Evolutionary conservation across 2,113 vertebrate species (phyloP).

Genomic region (Pseudorectes ferrugineus): DNA sequence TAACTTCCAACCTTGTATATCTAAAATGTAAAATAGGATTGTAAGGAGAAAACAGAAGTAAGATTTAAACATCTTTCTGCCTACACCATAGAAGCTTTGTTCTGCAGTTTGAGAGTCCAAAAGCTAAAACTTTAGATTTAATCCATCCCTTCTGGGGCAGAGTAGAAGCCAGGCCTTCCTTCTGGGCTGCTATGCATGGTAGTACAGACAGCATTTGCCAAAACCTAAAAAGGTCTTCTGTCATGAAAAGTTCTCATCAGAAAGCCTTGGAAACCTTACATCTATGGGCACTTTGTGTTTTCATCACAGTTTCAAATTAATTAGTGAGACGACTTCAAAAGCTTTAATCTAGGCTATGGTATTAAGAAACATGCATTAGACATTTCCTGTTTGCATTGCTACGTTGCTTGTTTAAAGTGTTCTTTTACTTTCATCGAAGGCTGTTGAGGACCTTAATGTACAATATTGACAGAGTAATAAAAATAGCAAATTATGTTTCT

Average conservation of each 20-base stretch:
- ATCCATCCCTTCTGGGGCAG: not conserved
- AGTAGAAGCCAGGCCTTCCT: not conserved
- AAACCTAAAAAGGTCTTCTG: not conserved
- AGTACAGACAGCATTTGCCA: not conserved
- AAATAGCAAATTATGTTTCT: conserved; percentile 77
- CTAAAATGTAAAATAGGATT: not conserved
- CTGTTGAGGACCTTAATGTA: conserved; percentile 73
- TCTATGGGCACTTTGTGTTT: conserved; percentile 50
- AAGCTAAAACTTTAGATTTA: not conserved
- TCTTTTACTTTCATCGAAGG: conserved; percentile 66
- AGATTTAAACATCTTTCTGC: not conserved
- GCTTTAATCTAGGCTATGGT: conserved; percentile 60
- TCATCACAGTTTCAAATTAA: conserved; percentile 72
- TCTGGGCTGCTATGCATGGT: not conserved
- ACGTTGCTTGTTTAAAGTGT: conserved; percentile 56
- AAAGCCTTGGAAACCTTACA: conserved; percentile 27
- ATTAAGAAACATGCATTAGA: conserved; percentile 60
- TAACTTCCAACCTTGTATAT: not conserved
- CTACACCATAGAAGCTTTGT: not conserved
- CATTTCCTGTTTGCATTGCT: conserved; percentile 70
- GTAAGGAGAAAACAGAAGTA: not conserved
- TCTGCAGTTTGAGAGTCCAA: not conserved
- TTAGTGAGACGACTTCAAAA: conserved; percentile 63
- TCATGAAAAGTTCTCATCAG: conserved; percentile 22
- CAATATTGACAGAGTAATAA: conserved; percentile 80